Conservation (phyloP, 2,888 invertebrate genomes). For the Rotaria macrura region DNA sequence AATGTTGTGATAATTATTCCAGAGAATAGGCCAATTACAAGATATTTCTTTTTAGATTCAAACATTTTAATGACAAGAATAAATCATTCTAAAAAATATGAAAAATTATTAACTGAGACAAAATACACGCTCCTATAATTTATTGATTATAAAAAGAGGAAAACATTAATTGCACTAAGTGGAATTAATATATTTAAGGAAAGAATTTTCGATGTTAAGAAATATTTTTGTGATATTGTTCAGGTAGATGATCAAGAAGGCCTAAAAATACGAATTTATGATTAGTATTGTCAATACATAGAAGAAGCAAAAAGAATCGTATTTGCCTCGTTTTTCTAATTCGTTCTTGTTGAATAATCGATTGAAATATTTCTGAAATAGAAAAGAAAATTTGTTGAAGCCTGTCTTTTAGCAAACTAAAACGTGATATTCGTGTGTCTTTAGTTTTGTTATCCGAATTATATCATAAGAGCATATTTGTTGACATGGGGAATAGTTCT, state of each 20-base stretch:
- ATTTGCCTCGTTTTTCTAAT: background rate
- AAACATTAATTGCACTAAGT: background rate
- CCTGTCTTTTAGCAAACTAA: too few species aligned
- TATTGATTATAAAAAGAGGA: background rate
- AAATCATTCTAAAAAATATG: background rate
- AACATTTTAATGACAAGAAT: background rate
- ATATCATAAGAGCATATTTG: too few species aligned
- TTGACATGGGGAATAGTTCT: too few species aligned
- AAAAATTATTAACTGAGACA: background rate
- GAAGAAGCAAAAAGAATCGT: background rate
- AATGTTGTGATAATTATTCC: background rate
- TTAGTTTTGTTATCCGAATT: too few species aligned
- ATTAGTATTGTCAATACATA: background rate
- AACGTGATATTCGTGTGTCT: too few species aligned
- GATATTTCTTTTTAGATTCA: background rate
- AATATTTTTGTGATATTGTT: background rate
- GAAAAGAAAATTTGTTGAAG: background rate
- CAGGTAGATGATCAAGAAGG: background rate
- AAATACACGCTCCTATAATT: background rate
- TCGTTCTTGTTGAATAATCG: background rate
- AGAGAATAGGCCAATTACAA: background rate
- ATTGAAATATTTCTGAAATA: background rate
- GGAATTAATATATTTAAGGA: background rate
- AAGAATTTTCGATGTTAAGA: background rate
- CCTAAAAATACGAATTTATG: background rate